Evolutionary conservation across 2,113 vertebrate genomes (phyloP).

Genomic region (Climacteris rufus): DNA sequence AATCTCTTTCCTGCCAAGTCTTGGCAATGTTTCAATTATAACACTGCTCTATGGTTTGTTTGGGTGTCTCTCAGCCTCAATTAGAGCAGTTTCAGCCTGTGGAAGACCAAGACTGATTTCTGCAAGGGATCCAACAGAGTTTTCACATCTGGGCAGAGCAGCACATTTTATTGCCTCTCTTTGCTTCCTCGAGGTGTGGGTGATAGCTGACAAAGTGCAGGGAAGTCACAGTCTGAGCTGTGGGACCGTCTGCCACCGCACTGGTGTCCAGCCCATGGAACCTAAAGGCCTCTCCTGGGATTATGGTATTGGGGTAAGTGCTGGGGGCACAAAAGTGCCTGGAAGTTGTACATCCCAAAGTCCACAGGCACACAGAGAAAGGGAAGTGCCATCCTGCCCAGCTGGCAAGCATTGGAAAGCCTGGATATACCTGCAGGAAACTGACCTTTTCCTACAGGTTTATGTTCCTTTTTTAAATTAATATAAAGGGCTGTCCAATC

Average conservation of each 20-base stretch:
- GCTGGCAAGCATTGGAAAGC: background rate
- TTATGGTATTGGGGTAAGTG: constrained; percentile 93
- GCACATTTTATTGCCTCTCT: background rate
- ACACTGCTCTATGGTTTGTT: background rate
- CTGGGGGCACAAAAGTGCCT: background rate
- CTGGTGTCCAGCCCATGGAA: constrained; percentile 82
- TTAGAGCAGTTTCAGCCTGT: background rate
- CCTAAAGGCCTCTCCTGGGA: constrained; percentile 91
- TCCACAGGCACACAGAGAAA: rapidly evolving
- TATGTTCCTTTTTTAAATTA: background rate
- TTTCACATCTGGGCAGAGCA: background rate
- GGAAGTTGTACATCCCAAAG: rapidly evolving
- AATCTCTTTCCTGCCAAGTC: background rate
- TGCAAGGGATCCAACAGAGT: background rate
- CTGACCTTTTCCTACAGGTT: background rate
- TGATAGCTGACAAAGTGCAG: constrained; percentile 96
- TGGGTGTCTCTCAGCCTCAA: background rate
- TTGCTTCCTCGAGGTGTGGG: constrained; percentile 83
- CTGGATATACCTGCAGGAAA: background rate
- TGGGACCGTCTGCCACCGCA: constrained; percentile 90
- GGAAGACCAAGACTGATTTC: background rate
- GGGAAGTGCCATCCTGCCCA: background rate
- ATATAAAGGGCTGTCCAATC: background rate
- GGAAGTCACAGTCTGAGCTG: constrained; percentile 93
- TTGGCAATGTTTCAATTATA: background rate